Evolutionary conservation across 2,797 vertebrate genomes (phyloP).

Genomic region (Allobates femoralis): DNA sequence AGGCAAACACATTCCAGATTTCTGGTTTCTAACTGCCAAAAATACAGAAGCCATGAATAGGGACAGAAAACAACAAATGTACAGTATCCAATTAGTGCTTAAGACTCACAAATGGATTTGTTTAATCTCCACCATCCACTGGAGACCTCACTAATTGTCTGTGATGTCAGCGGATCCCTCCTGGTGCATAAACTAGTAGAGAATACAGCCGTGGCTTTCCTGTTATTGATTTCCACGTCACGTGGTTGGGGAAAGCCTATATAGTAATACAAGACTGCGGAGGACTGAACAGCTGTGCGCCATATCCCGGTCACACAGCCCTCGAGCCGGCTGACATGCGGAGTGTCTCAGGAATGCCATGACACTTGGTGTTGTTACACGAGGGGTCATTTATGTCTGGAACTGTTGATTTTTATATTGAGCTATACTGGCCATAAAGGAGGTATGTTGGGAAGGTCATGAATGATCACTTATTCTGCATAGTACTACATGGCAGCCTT

Average conservation of each 20-base stretch:
- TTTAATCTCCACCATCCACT: constrained; percentile 25
- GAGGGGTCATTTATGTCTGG: too few species aligned
- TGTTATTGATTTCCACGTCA: constrained; percentile 40
- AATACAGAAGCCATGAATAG: background rate
- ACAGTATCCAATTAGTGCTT: constrained; percentile 40
- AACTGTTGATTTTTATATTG: background rate
- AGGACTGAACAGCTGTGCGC: constrained; percentile 9
- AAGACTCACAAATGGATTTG: constrained; percentile 41
- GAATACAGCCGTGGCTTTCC: constrained; percentile 31
- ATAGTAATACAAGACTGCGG: background rate
- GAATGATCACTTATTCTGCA: background rate
- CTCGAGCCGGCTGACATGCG: too few species aligned
- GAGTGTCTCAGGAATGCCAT: background rate
- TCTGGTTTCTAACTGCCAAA: constrained; percentile 8
- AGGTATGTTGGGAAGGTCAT: background rate
- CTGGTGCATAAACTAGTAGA: constrained; percentile 37
- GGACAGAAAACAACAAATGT: constrained; percentile 25
- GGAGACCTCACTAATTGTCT: constrained; percentile 45
- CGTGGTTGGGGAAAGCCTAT: constrained; percentile 41
- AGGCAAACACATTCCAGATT: constrained; percentile 19
- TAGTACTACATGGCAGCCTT: background rate
- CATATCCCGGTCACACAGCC: background rate
- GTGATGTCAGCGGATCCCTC: constrained; percentile 42
- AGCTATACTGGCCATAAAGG: background rate
- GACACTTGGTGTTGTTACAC: background rate